A percentile compares a stretch with the other conserved stretches of the same genome.
These are phyloP conservation scores for Mixornis gularis DNA, from an alignment of 2,113 vertebrate genomes.

Conservation along the genomic window DNA sequence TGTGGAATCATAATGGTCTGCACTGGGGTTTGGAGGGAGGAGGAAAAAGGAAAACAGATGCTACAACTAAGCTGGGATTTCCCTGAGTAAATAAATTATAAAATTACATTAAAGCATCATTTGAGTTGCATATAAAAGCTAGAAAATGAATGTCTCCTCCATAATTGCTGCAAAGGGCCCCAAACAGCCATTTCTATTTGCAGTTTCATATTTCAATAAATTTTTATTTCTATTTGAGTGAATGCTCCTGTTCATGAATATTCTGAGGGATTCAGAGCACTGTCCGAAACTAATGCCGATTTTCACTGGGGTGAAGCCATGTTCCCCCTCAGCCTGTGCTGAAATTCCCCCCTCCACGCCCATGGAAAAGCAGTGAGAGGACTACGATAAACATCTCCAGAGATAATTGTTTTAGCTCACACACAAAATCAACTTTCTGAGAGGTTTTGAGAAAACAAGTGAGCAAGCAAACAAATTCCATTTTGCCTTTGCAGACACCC, in stretches of 20 bases:
- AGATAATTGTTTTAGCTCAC: not conserved
- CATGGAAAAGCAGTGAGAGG: not conserved
- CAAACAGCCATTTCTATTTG: conserved; percentile 60
- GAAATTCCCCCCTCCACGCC: not conserved
- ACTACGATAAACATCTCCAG: not conserved
- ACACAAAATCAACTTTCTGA: not conserved
- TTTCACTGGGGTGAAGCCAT: not conserved
- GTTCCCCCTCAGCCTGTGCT: not conserved
- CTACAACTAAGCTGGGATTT: conserved; percentile 29
- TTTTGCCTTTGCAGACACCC: not conserved
- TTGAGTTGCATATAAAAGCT: conserved; percentile 66
- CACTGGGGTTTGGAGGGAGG: not conserved
- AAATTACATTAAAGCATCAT: conserved; percentile 65
- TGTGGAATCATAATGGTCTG: not conserved
- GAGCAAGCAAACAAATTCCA: not conserved
- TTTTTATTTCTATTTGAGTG: conserved; percentile 70
- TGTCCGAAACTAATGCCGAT: not conserved
- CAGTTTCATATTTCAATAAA: conserved; percentile 70
- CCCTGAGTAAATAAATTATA: conserved; percentile 64
- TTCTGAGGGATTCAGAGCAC: not conserved
- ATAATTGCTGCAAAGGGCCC: conserved; percentile 58
- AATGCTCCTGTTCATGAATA: conserved; percentile 36
- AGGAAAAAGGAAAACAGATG: conserved; percentile 29
- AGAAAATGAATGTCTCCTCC: conserved; percentile 52
- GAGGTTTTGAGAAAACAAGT: not conserved